Evolutionary conservation across 2,113 vertebrate genomes (phyloP).

Genomic region (Grantiella picta): DNA sequence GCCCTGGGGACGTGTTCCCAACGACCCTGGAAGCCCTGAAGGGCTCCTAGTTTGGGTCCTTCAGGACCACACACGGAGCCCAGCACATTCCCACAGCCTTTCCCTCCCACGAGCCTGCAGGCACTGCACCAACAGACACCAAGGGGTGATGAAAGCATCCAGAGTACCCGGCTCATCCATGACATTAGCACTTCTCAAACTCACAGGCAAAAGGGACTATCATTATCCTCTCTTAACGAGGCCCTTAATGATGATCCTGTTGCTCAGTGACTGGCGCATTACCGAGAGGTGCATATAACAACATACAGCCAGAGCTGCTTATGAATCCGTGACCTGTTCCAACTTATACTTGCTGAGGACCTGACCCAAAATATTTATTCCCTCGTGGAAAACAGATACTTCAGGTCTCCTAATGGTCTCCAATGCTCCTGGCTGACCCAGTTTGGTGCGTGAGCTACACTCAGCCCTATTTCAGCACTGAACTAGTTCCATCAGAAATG

Average conservation of each 20-base stretch:
- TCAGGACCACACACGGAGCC: neutral
- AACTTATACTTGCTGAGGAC: neutral
- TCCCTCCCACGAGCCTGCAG: neutral
- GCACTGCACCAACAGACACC: neutral
- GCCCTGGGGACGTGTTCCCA: accelerated
- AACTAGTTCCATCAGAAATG: slow-evolving; percentile 55
- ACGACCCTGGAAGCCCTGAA: neutral
- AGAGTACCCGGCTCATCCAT: neutral
- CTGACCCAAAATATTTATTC: slow-evolving; percentile 45
- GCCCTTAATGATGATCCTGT: slow-evolving; percentile 48
- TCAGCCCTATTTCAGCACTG: slow-evolving; percentile 8
- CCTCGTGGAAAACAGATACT: neutral
- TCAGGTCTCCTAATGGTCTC: slow-evolving; percentile 42
- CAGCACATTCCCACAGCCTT: neutral
- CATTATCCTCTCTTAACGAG: slow-evolving; percentile 42
- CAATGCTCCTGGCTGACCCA: slow-evolving; percentile 21
- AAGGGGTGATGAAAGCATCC: neutral
- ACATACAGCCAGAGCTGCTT: neutral
- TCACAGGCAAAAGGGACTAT: neutral
- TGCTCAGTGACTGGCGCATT: neutral
- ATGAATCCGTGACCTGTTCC: neutral
- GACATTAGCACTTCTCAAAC: neutral
- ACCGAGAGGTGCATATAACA: neutral
- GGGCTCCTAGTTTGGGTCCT: neutral
- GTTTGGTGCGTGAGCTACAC: slow-evolving; percentile 34